Conservation (phyloP, 2,113 vertebrate species). For the Syngnathus typhle region DNA sequence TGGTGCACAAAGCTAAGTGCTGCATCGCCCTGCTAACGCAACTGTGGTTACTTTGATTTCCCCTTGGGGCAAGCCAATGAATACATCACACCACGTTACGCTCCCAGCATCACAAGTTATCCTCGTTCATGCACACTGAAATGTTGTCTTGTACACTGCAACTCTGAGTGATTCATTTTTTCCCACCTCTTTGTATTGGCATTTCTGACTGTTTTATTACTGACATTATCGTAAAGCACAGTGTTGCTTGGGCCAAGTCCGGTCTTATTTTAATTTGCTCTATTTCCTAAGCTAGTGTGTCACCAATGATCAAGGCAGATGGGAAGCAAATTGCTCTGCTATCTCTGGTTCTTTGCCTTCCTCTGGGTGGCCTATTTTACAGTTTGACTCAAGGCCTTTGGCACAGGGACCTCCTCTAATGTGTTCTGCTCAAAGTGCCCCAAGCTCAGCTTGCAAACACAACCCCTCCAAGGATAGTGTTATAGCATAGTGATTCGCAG, state of each 20-base stretch:
- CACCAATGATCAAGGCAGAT: constrained; percentile 22
- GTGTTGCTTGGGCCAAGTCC: constrained; percentile 15
- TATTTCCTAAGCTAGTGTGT: constrained; percentile 1
- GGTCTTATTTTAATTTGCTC: neutral
- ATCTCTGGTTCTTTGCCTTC: constrained; percentile 22
- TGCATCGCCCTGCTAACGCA: constrained; percentile 47
- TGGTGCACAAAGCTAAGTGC: constrained; percentile 24
- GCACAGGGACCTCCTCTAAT: constrained; percentile 24
- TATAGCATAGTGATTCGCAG: constrained; percentile 42
- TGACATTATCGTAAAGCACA: constrained; percentile 26
- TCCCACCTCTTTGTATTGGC: neutral
- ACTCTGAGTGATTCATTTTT: neutral
- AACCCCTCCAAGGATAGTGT: constrained; percentile 35
- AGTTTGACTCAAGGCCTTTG: constrained; percentile 38
- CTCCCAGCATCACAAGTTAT: constrained; percentile 6
- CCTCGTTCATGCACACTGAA: neutral
- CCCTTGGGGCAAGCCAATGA: constrained; percentile 42
- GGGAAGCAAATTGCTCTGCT: constrained; percentile 15
- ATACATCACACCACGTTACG: constrained; percentile 33
- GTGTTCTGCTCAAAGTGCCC: constrained; percentile 24
- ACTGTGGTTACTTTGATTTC: constrained; percentile 51
- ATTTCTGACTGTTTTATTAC: constrained; percentile 32
- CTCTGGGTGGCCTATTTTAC: constrained; percentile 37
- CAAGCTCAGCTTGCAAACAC: constrained; percentile 26
- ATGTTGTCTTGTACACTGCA: neutral